Evolutionary conservation across 1,140 invertebrate genomes (phyloP).

Genomic region (Musca domestica): DNA sequence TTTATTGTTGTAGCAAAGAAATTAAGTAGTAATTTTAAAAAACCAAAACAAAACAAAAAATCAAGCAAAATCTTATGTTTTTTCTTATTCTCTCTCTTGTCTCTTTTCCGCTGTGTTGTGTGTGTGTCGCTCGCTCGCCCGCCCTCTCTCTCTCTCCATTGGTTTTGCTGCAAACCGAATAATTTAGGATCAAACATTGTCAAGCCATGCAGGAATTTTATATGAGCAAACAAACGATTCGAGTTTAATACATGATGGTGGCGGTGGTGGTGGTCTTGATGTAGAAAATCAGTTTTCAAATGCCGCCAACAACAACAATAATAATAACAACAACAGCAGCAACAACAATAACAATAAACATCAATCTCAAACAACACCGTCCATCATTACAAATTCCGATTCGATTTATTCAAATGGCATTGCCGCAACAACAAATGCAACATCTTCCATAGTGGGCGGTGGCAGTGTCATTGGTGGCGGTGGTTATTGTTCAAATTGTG

Average conservation of each 20-base stretch:
- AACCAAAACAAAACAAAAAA: background rate
- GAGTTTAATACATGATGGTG: conserved; percentile 3
- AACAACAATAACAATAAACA: conserved; percentile 21
- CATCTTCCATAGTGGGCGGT: background rate
- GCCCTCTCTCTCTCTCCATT: background rate
- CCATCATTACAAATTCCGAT: conserved; percentile 29
- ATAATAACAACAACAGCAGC: too few relatives aligned
- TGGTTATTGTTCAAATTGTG: conserved; percentile 51
- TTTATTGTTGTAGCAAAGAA: too few relatives aligned
- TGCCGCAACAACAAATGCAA: background rate
- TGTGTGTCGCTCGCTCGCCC: background rate
- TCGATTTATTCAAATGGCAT: conserved; percentile 14
- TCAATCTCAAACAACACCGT: conserved; percentile 32
- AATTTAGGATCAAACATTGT: conserved; percentile 28
- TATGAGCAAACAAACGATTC: conserved; percentile 27
- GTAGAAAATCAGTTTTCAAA: conserved; percentile 14
- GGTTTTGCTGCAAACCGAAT: background rate
- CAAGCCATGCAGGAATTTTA: conserved; percentile 25
- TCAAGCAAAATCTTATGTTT: conserved; percentile 14
- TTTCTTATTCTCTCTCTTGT: conserved; percentile 12
- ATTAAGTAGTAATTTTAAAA: background rate
- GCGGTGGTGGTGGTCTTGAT: conserved; percentile 9
- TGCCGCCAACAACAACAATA: background rate
- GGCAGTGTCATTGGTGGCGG: conserved; percentile 17
- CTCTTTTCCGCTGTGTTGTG: conserved; percentile 16